These are phyloP conservation scores for Columba janthina DNA, from an alignment of 2,113 vertebrate genomes.

Conservation along the genomic window DNA sequence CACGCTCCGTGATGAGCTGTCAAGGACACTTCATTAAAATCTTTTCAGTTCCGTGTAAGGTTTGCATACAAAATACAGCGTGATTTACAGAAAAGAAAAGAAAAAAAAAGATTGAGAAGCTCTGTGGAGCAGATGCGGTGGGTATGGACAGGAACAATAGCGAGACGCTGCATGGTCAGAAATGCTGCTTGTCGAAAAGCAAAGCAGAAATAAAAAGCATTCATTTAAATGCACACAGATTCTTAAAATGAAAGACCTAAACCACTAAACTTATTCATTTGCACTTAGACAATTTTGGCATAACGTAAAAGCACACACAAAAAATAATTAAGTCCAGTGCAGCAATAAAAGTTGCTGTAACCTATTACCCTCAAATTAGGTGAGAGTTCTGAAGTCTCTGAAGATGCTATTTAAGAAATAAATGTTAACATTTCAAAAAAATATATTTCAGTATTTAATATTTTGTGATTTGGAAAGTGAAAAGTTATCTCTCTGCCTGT, in stretches of 20 bases:
- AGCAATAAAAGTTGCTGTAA: constrained; percentile 30
- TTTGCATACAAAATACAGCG: neutral
- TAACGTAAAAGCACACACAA: neutral
- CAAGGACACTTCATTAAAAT: neutral
- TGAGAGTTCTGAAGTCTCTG: constrained; percentile 5
- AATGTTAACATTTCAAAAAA: neutral
- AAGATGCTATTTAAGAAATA: constrained; percentile 13
- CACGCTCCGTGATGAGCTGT: neutral
- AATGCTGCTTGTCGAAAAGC: neutral
- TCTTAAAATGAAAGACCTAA: neutral
- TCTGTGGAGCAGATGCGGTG: constrained; percentile 1
- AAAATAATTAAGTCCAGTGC: constrained; percentile 11
- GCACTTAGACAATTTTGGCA: constrained; percentile 18
- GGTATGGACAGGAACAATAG: neutral
- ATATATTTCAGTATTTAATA: neutral
- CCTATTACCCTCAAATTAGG: constrained; percentile 34
- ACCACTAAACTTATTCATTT: neutral
- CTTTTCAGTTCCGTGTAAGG: neutral
- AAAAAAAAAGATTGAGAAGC: neutral
- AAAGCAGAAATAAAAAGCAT: constrained; percentile 16
- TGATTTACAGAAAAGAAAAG: neutral
- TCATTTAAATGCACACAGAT: neutral
- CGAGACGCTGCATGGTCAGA: neutral
- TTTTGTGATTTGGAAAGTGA: neutral
- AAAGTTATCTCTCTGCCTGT: neutral